Evolutionary conservation across 2,113 vertebrate genomes (phyloP), one percentile per base, ranked within the genome.

Genomic region (Gavia stellata): DNA sequence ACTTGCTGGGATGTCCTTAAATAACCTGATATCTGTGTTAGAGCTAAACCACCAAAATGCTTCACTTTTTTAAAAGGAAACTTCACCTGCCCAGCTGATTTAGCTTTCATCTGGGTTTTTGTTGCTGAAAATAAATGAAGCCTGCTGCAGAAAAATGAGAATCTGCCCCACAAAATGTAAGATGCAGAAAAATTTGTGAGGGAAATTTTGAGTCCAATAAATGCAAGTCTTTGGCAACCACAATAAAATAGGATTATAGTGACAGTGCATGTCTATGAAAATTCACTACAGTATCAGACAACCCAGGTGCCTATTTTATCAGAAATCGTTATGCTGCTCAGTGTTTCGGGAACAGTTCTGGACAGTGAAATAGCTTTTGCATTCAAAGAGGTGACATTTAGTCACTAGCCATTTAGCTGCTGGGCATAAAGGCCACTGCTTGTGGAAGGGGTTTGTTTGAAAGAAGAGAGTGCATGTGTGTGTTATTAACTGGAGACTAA

Each of bases 241-340:
- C n/a, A 74, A 11, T 65, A 93, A 85, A 82, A 84, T 34, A 23
- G 14, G 56, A 71, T 92, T 86, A 59, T 68, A 78, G 92, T 73
- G 63, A 75, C 72, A 88, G 81, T 44, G 38, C 78, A 47, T 49
- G 75, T 47, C 89, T 62, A 19, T 88, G 87, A 91, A 93, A 95
- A 94, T 93, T 94, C 85, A 87, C 71, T 89, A 83, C 49, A 31
- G 62, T 61, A 67, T 49, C 82, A 85, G 59, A n/a, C 50, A 49
- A 93, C 93, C 81, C 89, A 73, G 70, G 90, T 96, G 75, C 62
- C 95, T 82, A n/a, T 82, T 96, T 87, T 88, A 81, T 91, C 77
- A 93, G 77, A 63, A 72, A 75, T 93, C 28, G 11, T 88, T 93
- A 86, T 90, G 61, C 88, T 95, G 42, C 84, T 94, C 77, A 86